phyloP scores from a whole-genome alignment of 2,113 vertebrate species.

The Zapornia atra region DNA sequence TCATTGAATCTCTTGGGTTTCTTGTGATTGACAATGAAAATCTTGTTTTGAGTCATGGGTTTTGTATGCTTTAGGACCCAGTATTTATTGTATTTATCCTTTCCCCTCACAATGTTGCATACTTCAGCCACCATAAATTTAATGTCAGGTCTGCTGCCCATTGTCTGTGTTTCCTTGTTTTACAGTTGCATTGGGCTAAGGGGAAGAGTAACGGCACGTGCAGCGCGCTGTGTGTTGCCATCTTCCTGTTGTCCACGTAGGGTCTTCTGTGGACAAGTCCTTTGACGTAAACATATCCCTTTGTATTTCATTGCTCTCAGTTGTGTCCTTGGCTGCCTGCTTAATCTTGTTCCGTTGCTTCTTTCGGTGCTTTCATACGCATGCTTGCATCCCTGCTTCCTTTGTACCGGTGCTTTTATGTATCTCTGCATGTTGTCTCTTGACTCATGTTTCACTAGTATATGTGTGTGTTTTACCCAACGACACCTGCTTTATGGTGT shows the following conservation, averaged over 20 bases:
- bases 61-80: not conserved
- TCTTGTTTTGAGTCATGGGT: fast-evolving
- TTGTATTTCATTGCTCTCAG: not conserved
- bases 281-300: not conserved
- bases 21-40: not conserved
- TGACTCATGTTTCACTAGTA: not conserved
- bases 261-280: not conserved
- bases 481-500: not conserved
- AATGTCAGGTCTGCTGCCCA: not conserved
- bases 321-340: not conserved
- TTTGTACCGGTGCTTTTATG: not conserved
- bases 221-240: not conserved
- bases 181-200: not conserved
- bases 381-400: not conserved
- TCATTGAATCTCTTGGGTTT: not conserved
- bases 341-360: not conserved
- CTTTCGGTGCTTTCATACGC: not conserved
- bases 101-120: not conserved
- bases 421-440: not conserved
- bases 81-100: fast-evolving
- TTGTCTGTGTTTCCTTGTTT: not conserved
- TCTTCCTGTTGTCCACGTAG: not conserved
- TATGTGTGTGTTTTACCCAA: not conserved
- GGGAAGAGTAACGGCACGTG: fast-evolving
- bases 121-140: not conserved